Base-by-base conservation (phyloP, 2,797 vertebrate species). In the Bovichtus diacanthus region DNA sequence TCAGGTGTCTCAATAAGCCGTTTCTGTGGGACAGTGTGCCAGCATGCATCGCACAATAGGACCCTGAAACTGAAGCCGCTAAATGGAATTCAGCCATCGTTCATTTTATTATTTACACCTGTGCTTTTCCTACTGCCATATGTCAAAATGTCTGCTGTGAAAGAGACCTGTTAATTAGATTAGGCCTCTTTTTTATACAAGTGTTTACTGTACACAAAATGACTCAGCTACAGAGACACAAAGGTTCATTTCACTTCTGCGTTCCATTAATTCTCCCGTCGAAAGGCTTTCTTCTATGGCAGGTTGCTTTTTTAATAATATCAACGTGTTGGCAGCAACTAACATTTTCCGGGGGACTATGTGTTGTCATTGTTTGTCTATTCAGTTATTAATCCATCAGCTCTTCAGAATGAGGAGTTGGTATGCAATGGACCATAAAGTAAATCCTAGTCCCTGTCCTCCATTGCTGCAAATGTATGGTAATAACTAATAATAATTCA, bases 401-500 rank as follows among this genome's bases (percentile, higher is more conserved):
- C 25, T 59, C 50, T 34, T 38, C 23, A 25, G 5, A 3, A 15
- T 10, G 27, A 55, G 49, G 19, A 31, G 36, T 7, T 19, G 31
- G 34, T 51, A 10, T 3, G 34, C 49, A 62, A 62, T 53, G 19
- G 38, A 6, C 7, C 19, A 19, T 43, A 16, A 0, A 50, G 5
- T 0, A 21, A 53, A 53, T 25, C 31, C 8, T 6, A 15, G 2
- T 4, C 41, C 19, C 7, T 1, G 27, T 21, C 43, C 27, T 64
- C 50, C 1, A 10, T 18, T 27, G 15, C 43, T 25, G 13, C 53
- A 66, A 34, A 39, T 27, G 39, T 27, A 23, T 62, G 54, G n/a
- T 21, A 49, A 59, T 34, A 64, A 36, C 39, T 47, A 46, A 60
- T 62, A 19, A 53, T 19, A 49, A 64, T 39, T 62, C 18, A 46